phyloP scores from a whole-genome alignment of 1,140 invertebrate genomes.

The Diachasma alloeum region DNA sequence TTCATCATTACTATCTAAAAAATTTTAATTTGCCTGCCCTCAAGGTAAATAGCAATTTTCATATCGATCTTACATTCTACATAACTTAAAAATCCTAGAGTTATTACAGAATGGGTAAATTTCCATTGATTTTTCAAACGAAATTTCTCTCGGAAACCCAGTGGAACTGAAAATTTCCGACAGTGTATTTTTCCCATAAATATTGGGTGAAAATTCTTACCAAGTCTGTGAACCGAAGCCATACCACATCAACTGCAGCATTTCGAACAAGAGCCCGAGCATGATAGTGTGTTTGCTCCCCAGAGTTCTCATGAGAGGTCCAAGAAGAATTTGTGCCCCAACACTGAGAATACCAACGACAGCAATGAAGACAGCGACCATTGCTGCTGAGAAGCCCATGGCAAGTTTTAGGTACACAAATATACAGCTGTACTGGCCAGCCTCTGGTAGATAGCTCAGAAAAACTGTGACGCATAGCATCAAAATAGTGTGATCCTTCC shows the following conservation, averaged over 20 bases:
- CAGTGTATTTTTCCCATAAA: neutral
- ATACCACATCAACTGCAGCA: slow-evolving; percentile 96
- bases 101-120: no score
- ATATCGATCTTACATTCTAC: no score
- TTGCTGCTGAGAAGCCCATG: slow-evolving; percentile 93
- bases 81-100: no score
- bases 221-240: slow-evolving; percentile 88
- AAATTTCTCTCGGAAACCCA: no score
- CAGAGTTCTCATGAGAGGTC: slow-evolving; percentile 88
- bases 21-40: no score
- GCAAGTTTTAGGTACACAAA: slow-evolving; percentile 99
- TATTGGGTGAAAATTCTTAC: slow-evolving; percentile 61
- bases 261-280: slow-evolving; percentile 94
- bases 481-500: slow-evolving; percentile 94
- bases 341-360: slow-evolving; percentile 97
- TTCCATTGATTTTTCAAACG: no score
- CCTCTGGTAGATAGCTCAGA: slow-evolving; percentile 97
- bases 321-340: slow-evolving; percentile 90
- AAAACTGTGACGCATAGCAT: slow-evolving; percentile 98
- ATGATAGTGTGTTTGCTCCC: slow-evolving; percentile 98
- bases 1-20: no score
- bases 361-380: slow-evolving; percentile 98
- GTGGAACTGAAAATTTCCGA: no score
- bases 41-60: no score
- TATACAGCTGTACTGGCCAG: slow-evolving; percentile 99